Evolutionary conservation across 2,113 vertebrate species (phyloP).

Genomic region (Elgaria multicarinata): DNA sequence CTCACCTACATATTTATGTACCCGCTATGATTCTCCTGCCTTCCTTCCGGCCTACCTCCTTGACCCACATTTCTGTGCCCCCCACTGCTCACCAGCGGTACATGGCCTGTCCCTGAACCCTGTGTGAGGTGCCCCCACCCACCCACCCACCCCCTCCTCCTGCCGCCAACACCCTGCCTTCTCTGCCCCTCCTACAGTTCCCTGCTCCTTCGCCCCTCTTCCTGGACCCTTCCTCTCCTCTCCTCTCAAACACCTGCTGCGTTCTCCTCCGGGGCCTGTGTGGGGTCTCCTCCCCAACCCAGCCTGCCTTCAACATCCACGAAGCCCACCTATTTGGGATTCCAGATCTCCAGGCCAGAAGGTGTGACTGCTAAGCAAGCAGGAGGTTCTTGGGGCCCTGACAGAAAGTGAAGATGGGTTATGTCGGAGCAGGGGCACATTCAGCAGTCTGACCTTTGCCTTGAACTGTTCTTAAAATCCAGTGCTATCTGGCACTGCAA

Average conservation of each 20-base stretch:
- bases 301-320: neutral
- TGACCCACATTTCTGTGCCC: neutral
- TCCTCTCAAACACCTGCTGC: too few species aligned
- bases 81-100: neutral
- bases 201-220: too few species aligned
- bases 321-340: neutral
- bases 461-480: too few species aligned
- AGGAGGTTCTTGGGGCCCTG: neutral
- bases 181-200: too few species aligned
- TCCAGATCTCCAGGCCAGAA: neutral
- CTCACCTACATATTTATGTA: neutral
- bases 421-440: too few species aligned
- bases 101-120: neutral
- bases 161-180: too few species aligned
- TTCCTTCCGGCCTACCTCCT: neutral
- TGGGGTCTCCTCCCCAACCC: neutral
- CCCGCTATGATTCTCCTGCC: neutral
- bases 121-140: too few species aligned
- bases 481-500: neutral
- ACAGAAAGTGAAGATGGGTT: neutral
- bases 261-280: neutral
- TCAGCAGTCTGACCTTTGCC: neutral
- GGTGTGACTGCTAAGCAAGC: neutral
- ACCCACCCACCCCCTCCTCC: too few species aligned
- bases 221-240: too few species aligned